These are phyloP conservation scores for Ctenosaura bakeri DNA, from an alignment of 2,797 vertebrate species.

Conservation along the genomic window DNA sequence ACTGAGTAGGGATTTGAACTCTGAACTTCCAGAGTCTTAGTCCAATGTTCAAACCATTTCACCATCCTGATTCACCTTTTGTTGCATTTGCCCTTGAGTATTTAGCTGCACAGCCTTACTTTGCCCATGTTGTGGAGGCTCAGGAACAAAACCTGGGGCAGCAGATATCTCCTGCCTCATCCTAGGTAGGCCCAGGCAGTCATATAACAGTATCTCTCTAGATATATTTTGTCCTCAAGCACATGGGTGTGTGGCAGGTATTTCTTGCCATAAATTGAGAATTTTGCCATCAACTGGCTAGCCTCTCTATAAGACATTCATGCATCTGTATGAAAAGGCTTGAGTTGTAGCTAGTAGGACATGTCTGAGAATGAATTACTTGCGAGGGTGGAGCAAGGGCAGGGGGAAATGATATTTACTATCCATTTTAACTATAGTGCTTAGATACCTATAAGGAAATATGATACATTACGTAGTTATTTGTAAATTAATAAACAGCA, in stretches of 20 bases:
- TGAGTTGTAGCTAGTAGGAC: background rate
- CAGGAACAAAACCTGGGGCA: background rate
- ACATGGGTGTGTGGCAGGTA: background rate
- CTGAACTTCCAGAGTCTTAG: too few relatives aligned
- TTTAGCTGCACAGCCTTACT: background rate
- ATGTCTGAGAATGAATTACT: background rate
- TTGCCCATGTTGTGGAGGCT: background rate
- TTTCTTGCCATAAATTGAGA: background rate
- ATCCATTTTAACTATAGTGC: background rate
- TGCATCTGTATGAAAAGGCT: background rate
- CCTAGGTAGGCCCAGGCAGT: background rate
- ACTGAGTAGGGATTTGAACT: too few relatives aligned
- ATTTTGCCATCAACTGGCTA: background rate
- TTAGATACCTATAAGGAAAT: background rate
- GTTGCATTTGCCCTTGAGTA: background rate
- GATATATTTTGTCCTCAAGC: background rate
- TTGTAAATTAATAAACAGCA: background rate
- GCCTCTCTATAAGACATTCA: background rate
- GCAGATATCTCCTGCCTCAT: background rate
- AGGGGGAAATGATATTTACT: background rate
- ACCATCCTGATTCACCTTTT: background rate
- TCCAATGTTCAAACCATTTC: too few relatives aligned
- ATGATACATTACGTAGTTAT: background rate
- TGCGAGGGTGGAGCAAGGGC: too few relatives aligned
- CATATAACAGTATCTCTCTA: background rate